phyloP scores from a whole-genome alignment of 2,888 invertebrate species.

The Ceratothoa steindachneri region DNA sequence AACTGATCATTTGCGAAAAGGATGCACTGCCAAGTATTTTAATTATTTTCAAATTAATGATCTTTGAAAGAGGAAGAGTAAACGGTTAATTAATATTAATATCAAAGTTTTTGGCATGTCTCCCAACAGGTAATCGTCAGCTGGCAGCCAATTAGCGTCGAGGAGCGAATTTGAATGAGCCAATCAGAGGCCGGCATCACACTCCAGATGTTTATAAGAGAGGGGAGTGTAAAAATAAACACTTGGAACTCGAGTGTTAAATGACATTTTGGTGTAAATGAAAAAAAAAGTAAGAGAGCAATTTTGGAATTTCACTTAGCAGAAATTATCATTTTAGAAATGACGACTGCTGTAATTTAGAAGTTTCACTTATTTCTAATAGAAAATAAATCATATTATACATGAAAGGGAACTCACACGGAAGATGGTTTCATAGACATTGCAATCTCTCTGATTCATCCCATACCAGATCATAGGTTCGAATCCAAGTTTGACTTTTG shows the following conservation, averaged over 20 bases:
- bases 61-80: not conserved
- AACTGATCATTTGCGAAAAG: not conserved
- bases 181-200: not conserved
- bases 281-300: not conserved
- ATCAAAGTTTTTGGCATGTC: not conserved
- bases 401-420: too few relatives aligned
- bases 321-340: not conserved
- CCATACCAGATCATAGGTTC: too few relatives aligned
- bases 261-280: slow-evolving; percentile 6
- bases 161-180: not conserved
- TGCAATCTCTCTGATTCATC: too few relatives aligned
- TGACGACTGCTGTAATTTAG: too few relatives aligned
- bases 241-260: not conserved
- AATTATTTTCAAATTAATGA: not conserved
- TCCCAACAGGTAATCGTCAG: slow-evolving; percentile 1
- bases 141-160: not conserved
- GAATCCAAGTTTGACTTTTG: too few relatives aligned
- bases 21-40: not conserved
- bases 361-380: too few relatives aligned
- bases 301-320: not conserved
- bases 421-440: too few relatives aligned
- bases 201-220: not conserved
- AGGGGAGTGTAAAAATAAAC: not conserved
- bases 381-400: too few relatives aligned
- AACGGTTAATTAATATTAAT: not conserved